Base-by-base conservation (phyloP, 2,888 invertebrate species). In the Formica aserva region DNA sequence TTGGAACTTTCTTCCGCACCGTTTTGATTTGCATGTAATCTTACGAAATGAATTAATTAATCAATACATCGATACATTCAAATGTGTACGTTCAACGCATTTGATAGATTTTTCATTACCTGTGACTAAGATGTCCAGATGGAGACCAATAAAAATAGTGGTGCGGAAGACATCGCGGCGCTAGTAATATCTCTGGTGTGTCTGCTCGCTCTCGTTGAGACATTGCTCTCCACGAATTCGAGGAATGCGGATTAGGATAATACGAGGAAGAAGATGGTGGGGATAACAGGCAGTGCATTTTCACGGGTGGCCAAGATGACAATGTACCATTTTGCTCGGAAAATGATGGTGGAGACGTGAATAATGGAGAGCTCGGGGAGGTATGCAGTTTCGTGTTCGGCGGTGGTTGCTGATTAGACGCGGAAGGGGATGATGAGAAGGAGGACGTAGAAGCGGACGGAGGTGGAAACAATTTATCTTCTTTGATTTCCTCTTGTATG, bases 401-500 rank as follows among this genome's bases (percentile, higher is more conserved):
- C 18, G 96, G 96, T 29, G 96, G 96, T 86, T 94, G 94, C 41
- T 94, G 94, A 90, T 94, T 94, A 5, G 93, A 92, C 3, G 90
- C 92, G 11, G 92, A 92, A 6, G 93, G 91, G 0, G 93, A 93
- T 1, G 94, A 92, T 1, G 94, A 91, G 67, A 92, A 93, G 0
- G 93, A 93, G 0, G 94, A 94, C 0, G 93, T 93, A 38, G 96
- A 96, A 5, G 96, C 96, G 88, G 97, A 96, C 0, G 96, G 96
- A 13, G 96, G 96, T 26, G 96, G 96, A 60, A 96, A 97, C 0
- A 97, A 95, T 93, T 98, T 98, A 0, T 97, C 97, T 90, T 97
- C 97, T 91, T 97, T 97, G 77, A 98, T 98, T 94, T 98, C 98
- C 92, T 98, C 98, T 92, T 98, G 98, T 76, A 97, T 97, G 71